Conservation (phyloP, 2,113 vertebrate species). For the Athene cunicularia region DNA sequence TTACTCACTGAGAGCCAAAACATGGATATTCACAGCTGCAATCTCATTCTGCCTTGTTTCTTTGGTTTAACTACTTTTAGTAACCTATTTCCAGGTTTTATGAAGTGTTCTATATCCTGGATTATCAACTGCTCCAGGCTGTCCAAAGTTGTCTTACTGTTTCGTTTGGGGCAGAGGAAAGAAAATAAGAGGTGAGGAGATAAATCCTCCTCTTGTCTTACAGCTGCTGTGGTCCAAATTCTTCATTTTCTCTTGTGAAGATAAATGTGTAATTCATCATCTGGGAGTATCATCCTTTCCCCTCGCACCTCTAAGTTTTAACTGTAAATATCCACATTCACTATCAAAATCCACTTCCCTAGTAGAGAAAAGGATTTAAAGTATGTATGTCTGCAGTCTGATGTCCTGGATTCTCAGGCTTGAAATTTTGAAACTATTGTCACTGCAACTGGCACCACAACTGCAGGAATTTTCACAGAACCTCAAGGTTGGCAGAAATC, state of each 20-base stretch:
- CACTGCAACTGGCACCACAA: not conserved
- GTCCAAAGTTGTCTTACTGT: not conserved
- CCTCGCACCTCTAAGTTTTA: not conserved
- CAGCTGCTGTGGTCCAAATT: not conserved
- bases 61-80: not conserved
- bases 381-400: not conserved
- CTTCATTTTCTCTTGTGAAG: not conserved
- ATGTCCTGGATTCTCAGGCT: not conserved
- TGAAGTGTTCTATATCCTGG: not conserved
- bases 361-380: not conserved
- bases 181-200: not conserved
- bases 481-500: not conserved
- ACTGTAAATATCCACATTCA: not conserved
- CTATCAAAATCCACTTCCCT: not conserved
- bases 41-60: not conserved
- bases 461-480: not conserved
- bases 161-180: not conserved
- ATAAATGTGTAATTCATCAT: not conserved
- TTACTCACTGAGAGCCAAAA: not conserved
- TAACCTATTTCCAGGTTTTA: not conserved
- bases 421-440: not conserved
- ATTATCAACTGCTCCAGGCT: not conserved
- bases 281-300: not conserved
- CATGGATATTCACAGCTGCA: not conserved
- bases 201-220: not conserved